Percentiles rank a stretch among this genome's conserved stretches.
phyloP scores from a whole-genome alignment of 2,888 invertebrate genomes.

The Halocaridina rubra region DNA sequence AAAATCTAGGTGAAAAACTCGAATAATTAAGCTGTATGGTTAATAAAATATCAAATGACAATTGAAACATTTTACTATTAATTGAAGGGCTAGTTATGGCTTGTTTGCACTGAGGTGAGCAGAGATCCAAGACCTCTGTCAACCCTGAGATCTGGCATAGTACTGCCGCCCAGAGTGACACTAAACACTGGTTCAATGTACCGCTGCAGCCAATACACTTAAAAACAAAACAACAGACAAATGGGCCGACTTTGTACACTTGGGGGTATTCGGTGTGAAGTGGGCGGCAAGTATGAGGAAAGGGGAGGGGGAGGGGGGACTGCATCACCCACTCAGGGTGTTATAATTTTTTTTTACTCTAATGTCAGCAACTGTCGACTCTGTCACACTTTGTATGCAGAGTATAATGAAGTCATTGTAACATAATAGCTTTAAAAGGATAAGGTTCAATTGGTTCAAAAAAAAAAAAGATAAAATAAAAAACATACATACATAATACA shows the following conservation, averaged over 20 bases:
- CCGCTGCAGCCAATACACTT: slow-evolving; percentile 46
- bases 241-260: slow-evolving; percentile 48
- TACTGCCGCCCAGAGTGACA: slow-evolving; percentile 49
- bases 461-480: slow-evolving; percentile 36
- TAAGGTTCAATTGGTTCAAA: slow-evolving; percentile 45
- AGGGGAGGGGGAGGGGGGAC: neutral
- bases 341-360: neutral
- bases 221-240: slow-evolving; percentile 38
- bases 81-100: slow-evolving; percentile 54
- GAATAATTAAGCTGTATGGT: too few species aligned
- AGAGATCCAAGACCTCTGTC: slow-evolving; percentile 32
- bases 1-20: neutral
- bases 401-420: slow-evolving; percentile 44
- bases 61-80: slow-evolving; percentile 58
- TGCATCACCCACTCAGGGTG: slow-evolving; percentile 43
- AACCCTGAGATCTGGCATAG: slow-evolving; percentile 58
- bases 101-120: slow-evolving; percentile 58
- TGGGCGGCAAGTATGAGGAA: slow-evolving; percentile 34
- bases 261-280: slow-evolving; percentile 40
- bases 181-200: slow-evolving; percentile 27
- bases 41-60: slow-evolving; percentile 11
- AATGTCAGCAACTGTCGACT: slow-evolving; percentile 36
- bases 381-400: slow-evolving; percentile 46
- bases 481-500: slow-evolving; percentile 47
- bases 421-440: slow-evolving; percentile 57